Evolutionary conservation across 2,797 vertebrate genomes (phyloP).

Genomic region (Sphaeramia orbicularis): DNA sequence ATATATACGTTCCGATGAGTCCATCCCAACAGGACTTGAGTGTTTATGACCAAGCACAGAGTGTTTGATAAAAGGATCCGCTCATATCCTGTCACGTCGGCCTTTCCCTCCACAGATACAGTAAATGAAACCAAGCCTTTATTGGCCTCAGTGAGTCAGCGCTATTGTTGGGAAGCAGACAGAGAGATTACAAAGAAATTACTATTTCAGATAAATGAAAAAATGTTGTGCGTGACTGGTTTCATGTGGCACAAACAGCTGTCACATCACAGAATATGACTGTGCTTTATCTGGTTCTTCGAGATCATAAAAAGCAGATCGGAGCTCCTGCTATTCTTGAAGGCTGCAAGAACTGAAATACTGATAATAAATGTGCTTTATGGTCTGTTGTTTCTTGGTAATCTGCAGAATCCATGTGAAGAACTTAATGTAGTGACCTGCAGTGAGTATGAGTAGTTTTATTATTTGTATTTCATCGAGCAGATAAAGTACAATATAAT

Average conservation of each 20-base stretch:
- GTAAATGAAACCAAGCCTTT: constrained; percentile 15
- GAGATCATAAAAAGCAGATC: background rate
- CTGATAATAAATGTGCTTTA: too few species aligned
- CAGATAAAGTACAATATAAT: too few species aligned
- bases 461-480: too few species aligned
- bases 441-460: too few species aligned
- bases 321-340: background rate
- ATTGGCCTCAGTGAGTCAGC: constrained; percentile 34
- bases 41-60: background rate
- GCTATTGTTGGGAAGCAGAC: constrained; percentile 5
- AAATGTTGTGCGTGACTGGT: too few species aligned
- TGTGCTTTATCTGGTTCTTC: background rate
- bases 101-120: background rate
- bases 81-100: background rate
- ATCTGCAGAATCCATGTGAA: too few species aligned
- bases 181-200: background rate
- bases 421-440: too few species aligned
- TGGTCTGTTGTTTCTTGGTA: too few species aligned
- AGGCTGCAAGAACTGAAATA: background rate
- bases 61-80: constrained; percentile 1
- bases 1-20: too few species aligned
- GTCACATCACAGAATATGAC: background rate
- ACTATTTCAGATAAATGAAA: too few species aligned
- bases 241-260: too few species aligned
- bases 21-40: background rate